These are phyloP conservation scores for Enteromius unitaeniatus DNA, from an alignment of 2,797 vertebrate species.

Conservation along the genomic window DNA sequence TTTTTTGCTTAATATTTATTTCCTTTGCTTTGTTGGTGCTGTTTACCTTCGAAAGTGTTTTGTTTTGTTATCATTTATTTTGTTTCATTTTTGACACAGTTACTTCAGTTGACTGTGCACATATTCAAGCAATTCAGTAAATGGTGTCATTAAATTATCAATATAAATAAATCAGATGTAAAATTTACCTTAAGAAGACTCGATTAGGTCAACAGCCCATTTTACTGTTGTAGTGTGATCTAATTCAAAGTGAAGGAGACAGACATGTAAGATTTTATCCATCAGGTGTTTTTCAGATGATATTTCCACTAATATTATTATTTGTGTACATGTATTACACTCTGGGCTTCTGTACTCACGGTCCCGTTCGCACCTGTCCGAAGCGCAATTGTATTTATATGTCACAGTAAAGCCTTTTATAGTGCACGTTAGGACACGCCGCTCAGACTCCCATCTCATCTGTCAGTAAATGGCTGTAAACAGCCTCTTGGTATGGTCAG, in stretches of 20 bases:
- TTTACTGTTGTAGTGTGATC: neutral
- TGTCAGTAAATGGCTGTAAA: conserved; percentile 2
- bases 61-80: neutral
- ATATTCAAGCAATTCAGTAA: neutral
- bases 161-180: neutral
- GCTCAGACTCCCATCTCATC: conserved; percentile 10
- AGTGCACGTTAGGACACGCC: conserved; percentile 10
- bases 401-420: conserved; percentile 11
- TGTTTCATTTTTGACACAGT: neutral
- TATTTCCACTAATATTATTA: neutral
- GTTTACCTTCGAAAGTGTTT: neutral
- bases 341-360: neutral
- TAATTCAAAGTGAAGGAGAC: neutral
- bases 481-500: conserved; percentile 4
- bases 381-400: neutral
- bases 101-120: neutral
- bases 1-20: neutral
- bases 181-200: neutral
- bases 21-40: neutral
- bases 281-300: neutral
- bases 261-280: neutral
- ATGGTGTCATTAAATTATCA: neutral
- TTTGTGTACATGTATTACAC: neutral
- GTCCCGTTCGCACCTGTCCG: conserved; percentile 1
- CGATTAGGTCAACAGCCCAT: neutral